phyloP scores from a whole-genome alignment of 2,113 vertebrate genomes.

The Cheirogaleus medius region DNA sequence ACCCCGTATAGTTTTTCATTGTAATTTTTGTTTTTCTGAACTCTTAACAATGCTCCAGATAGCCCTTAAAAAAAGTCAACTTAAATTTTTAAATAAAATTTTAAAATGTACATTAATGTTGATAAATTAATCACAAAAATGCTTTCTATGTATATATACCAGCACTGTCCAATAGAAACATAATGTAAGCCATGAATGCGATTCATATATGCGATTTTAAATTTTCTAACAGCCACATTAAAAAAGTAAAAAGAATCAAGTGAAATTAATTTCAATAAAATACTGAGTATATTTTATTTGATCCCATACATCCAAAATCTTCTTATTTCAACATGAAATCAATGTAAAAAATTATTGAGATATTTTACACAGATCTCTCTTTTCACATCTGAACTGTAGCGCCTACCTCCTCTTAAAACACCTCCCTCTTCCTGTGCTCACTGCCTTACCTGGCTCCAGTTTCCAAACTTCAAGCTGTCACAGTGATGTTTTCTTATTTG shows the following conservation, averaged over 20 bases:
- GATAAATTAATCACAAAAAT: neutral
- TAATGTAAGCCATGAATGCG: neutral
- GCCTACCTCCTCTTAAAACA: neutral
- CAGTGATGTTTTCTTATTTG: neutral
- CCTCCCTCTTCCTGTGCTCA: neutral
- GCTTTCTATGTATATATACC: neutral
- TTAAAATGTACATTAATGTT: neutral
- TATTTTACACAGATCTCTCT: neutral
- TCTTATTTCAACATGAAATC: neutral
- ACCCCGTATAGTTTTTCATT: neutral
- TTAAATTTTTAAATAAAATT: constrained; percentile 19
- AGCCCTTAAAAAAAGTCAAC: neutral
- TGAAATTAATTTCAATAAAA: neutral
- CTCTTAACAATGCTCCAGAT: neutral
- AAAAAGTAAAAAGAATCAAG: constrained; percentile 19
- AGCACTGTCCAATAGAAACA: neutral
- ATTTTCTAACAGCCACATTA: neutral
- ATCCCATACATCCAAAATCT: neutral
- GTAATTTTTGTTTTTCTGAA: constrained; percentile 61
- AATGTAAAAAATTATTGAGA: neutral
- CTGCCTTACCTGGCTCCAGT: neutral
- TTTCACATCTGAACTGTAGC: neutral
- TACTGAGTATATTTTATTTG: neutral
- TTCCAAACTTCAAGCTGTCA: neutral
- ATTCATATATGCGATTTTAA: neutral